Evolutionary conservation across 2,113 vertebrate species (phyloP).

Genomic region (Coptodon rendalli): DNA sequence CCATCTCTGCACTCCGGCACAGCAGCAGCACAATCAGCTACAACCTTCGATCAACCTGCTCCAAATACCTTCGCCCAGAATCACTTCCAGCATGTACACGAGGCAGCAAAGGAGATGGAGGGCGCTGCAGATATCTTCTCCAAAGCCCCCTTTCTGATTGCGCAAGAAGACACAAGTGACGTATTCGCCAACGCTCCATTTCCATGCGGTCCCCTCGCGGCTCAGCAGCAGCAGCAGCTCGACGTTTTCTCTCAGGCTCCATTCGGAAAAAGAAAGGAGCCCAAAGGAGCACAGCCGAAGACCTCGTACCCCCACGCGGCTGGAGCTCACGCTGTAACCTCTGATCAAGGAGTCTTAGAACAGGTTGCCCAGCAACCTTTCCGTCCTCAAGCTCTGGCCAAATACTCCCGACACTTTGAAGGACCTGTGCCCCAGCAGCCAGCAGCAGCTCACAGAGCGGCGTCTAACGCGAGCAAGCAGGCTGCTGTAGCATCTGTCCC

Average conservation of each 20-base stretch:
- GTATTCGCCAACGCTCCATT: constrained; percentile 94
- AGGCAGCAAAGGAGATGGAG: constrained; percentile 28
- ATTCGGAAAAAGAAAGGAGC: constrained; percentile 84
- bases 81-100: constrained; percentile 29
- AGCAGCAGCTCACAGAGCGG: constrained; percentile 76
- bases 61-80: constrained; percentile 10
- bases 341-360: constrained; percentile 69
- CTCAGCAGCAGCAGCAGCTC: constrained; percentile 55
- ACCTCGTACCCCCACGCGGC: neutral
- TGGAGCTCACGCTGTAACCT: constrained; percentile 2
- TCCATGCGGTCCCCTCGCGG: constrained; percentile 37
- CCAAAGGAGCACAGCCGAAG: constrained; percentile 33
- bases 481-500: constrained; percentile 72
- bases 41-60: constrained; percentile 2
- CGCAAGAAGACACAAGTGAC: constrained; percentile 70
- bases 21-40: neutral
- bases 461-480: constrained; percentile 74
- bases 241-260: constrained; percentile 93
- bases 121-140: constrained; percentile 78
- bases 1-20: neutral
- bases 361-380: constrained; percentile 73
- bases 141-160: constrained; percentile 80
- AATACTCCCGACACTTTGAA: constrained; percentile 94
- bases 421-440: constrained; percentile 72
- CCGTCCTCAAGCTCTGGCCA: constrained; percentile 83